phyloP scores from a whole-genome alignment of 2,888 invertebrate genomes.

The Leistus spinibarbis region DNA sequence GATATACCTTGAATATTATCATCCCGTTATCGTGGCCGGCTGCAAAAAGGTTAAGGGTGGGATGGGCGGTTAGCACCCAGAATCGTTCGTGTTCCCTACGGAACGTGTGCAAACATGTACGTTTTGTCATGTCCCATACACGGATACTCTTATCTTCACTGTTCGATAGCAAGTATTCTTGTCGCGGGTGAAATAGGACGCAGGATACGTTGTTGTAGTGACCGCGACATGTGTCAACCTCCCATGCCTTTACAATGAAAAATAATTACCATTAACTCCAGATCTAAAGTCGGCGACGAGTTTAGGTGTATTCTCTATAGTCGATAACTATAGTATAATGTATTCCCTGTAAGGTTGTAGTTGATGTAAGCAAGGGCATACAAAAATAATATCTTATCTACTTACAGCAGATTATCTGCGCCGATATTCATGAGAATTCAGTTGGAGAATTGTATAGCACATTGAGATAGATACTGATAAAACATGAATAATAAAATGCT shows the following conservation, averaged over 20 bases:
- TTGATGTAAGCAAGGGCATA: too few relatives aligned
- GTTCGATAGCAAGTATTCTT: conserved; percentile 95
- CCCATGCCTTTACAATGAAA: conserved; percentile 79
- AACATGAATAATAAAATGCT: too few relatives aligned
- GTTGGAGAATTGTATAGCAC: too few relatives aligned
- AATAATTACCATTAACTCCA: conserved; percentile 8
- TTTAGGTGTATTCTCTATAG: too few relatives aligned
- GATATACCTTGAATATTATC: conserved; percentile 76
- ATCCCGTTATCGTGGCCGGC: conserved; percentile 99
- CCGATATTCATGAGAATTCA: too few relatives aligned
- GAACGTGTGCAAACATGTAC: conserved; percentile 90
- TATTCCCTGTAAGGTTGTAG: too few relatives aligned
- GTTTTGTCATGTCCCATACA: conserved; percentile 98
- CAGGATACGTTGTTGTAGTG: conserved; percentile 99
- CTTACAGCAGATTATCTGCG: too few relatives aligned
- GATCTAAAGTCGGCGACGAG: too few relatives aligned
- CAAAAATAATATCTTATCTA: too few relatives aligned
- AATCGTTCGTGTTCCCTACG: conserved; percentile 95
- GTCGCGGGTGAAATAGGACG: conserved; percentile 94
- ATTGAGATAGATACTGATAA: too few relatives aligned
- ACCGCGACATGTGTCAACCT: conserved; percentile 98
- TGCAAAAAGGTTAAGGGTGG: conserved; percentile 93
- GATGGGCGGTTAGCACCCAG: conserved; percentile 96
- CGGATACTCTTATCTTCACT: conserved; percentile 97
- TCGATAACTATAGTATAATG: too few relatives aligned